Conservation (phyloP, 2,113 vertebrate species). For the sheep (Ovis aries) region ARS-UI_Ramb_v3.0 NC_056055.1:134608001-134608500, state of each 20-base stretch:
- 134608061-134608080: neutral
- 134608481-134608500: neutral
- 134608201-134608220: neutral
- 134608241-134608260: neutral
- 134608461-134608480: neutral
- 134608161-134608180: neutral
- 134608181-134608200: neutral
- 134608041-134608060: neutral
- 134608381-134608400: neutral
- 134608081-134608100: neutral
- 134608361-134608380: neutral
- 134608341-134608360: neutral
- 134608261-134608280: neutral
- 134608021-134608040: neutral
- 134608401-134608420: neutral
- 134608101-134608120: neutral
- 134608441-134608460: neutral
- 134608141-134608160: neutral
- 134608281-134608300: neutral
- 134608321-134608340: neutral
- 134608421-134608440: neutral
- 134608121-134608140: neutral
- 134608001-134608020: neutral
- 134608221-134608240: slow-evolving; percentile 1
- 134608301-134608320: neutral